Evolutionary conservation across 1,140 invertebrate genomes (phyloP).

Genomic region (Drosophila nasuta): DNA sequence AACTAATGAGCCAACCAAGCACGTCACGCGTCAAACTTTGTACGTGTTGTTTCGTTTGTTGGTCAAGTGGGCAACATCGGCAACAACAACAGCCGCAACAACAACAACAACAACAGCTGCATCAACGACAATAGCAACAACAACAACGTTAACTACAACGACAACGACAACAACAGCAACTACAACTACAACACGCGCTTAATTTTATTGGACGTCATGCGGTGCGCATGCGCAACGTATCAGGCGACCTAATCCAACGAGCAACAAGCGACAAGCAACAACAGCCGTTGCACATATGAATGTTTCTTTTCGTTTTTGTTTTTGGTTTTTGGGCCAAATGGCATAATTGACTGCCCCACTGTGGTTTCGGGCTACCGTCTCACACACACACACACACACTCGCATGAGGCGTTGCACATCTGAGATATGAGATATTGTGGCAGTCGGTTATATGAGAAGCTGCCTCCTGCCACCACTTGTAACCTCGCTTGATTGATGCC

Average conservation of each 20-base stretch:
- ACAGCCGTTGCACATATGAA: constrained; percentile 50
- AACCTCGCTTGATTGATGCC: constrained; percentile 37
- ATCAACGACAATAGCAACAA: constrained; percentile 22
- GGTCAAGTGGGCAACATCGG: constrained; percentile 71
- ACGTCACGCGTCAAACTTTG: constrained; percentile 78
- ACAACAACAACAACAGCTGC: constrained; percentile 53
- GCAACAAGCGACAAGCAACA: constrained; percentile 11
- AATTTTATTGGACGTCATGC: constrained; percentile 80
- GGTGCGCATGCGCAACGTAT: constrained; percentile 73
- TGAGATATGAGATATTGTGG: constrained; percentile 25
- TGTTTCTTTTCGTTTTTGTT: constrained; percentile 15
- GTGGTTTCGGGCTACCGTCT: constrained; percentile 36
- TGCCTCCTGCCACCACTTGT: background rate
- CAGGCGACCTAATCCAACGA: constrained; percentile 47
- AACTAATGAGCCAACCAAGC: constrained; percentile 54
- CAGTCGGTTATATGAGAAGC: constrained; percentile 20
- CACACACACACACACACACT: background rate
- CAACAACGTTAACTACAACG: constrained; percentile 50
- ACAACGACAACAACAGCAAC: constrained; percentile 58
- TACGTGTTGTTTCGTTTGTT: constrained; percentile 82
- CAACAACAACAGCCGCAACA: constrained; percentile 25
- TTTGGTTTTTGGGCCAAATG: constrained; percentile 74
- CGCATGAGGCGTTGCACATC: constrained; percentile 10
- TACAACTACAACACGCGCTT: constrained; percentile 81
- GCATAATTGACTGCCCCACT: constrained; percentile 73